Base-by-base conservation (phyloP, 2,888 invertebrate genomes). In the Sylvicola cinctus region DNA sequence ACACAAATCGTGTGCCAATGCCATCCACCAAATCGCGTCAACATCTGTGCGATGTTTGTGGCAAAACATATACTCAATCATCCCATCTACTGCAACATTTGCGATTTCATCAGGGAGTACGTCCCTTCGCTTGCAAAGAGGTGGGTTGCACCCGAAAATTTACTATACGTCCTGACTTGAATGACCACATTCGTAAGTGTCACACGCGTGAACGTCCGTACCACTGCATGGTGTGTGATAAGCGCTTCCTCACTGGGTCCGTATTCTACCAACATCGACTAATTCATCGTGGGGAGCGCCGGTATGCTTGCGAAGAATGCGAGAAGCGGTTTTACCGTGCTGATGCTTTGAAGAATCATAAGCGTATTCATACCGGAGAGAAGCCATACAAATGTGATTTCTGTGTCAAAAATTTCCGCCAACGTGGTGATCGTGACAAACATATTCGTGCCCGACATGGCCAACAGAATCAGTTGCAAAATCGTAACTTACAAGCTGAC, bases 31-130 rank as follows among this genome's bases (percentile, higher is more conserved):
- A 51, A 31, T 40, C 47, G 16, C 50, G 58, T 14, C 65, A 65
- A 17, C 66, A 65, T 42, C 55, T 67, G 5, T 70, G 70, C 42
- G 70, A 70, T 43, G 62, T 68, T 30, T 70, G 70, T 41, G 69
- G 68, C n/a, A 60, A 65, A 39, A 65, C 66, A 4, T 67, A 66
- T 43, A 58, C 70, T 0, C 70, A 71, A 46, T 70, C 70, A 0
- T 69, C 69, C 34, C 70, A 71, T 46, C 55, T 71, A 43, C 70
- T 70, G 68, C 70, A 71, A 36, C 71, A 71, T 44, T 63, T 70
- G 49, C 55, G 70, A 40, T 71, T 71, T 42, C 70, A 71, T 48
- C 67, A 68, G 68, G 70, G 69, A 4, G 67, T 70, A 1, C 70
- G 70, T 43, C 70, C 70, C 0, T 70, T 70, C 44, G 68, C 65